Evolutionary conservation across 2,113 vertebrate genomes (phyloP).

Genomic region (Sula dactylatra): DNA sequence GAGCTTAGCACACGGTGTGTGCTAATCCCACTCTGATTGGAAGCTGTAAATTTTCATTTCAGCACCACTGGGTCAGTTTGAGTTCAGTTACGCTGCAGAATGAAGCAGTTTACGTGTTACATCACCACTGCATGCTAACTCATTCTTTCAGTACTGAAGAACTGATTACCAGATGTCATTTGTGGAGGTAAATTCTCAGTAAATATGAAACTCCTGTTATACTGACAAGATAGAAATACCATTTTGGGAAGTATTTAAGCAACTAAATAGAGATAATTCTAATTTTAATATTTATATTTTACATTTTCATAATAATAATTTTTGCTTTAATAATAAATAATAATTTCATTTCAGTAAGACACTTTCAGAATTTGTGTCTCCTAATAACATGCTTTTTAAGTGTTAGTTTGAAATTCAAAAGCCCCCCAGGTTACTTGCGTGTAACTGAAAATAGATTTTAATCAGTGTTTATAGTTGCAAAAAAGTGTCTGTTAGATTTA

Average conservation of each 20-base stretch:
- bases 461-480: neutral
- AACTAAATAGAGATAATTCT: neutral
- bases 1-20: constrained; percentile 24
- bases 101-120: neutral
- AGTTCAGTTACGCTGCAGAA: constrained; percentile 29
- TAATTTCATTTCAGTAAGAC: neutral
- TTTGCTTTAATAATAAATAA: neutral
- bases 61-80: constrained; percentile 39
- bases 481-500: neutral
- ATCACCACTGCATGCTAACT: neutral
- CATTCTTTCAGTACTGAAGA: neutral
- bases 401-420: neutral
- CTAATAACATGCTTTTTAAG: neutral
- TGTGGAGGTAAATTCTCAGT: neutral
- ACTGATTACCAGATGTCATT: neutral
- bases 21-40: constrained; percentile 47
- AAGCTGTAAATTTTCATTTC: constrained; percentile 64
- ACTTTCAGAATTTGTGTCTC: neutral
- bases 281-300: neutral
- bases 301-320: neutral
- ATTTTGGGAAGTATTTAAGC: neutral
- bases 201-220: neutral
- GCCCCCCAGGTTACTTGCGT: rapidly evolving
- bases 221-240: neutral
- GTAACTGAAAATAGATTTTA: neutral